Evolutionary conservation across 2,888 invertebrate genomes (phyloP).

Genomic region (Ennomos fuscantarius): DNA sequence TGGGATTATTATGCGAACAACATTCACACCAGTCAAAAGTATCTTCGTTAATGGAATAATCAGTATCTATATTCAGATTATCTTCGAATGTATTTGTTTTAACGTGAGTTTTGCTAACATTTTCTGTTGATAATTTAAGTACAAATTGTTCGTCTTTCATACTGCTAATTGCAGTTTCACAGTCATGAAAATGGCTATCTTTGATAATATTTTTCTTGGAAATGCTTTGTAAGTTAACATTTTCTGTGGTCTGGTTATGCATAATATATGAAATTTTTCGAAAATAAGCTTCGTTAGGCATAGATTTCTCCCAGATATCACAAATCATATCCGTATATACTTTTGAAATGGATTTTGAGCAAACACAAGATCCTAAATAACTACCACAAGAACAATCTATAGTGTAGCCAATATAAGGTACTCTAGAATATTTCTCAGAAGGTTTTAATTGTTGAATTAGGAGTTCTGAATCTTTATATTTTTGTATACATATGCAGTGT

Average conservation of each 20-base stretch:
- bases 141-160: constrained; percentile 45
- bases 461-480: no score
- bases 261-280: constrained; percentile 61
- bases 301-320: constrained; percentile 53
- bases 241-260: constrained; percentile 41
- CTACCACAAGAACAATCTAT: constrained; percentile 62
- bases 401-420: constrained; percentile 63
- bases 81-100: constrained; percentile 49
- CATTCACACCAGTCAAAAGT: constrained; percentile 47
- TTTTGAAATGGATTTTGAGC: constrained; percentile 57
- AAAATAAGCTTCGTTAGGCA: constrained; percentile 38
- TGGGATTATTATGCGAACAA: constrained; percentile 34
- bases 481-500: background rate
- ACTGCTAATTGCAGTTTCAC: constrained; percentile 40
- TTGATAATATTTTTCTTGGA: constrained; percentile 18
- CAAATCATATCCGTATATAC: constrained; percentile 49
- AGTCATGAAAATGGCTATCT: constrained; percentile 18
- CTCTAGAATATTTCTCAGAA: background rate
- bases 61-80: constrained; percentile 36
- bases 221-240: constrained; percentile 24
- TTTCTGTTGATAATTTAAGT: constrained; percentile 49
- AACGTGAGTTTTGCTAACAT: constrained; percentile 36
- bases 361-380: constrained; percentile 55
- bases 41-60: constrained; percentile 40
- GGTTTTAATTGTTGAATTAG: background rate